Evolutionary conservation across 2,113 vertebrate genomes (phyloP), one percentile per base, ranked within the genome.

Genomic region (Thymallus thymallus): DNA sequence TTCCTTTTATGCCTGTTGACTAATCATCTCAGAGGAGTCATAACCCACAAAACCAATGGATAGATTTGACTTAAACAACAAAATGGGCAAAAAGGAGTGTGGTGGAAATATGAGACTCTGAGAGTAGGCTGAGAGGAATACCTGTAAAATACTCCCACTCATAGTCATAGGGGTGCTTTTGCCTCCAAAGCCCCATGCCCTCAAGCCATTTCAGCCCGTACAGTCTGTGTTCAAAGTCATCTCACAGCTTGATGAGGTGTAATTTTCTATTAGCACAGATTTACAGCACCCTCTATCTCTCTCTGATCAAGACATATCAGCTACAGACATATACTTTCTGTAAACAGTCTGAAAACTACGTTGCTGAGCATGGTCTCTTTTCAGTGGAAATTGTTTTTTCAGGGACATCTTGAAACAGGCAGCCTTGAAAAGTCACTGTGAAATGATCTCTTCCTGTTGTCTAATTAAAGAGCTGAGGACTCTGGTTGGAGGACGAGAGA

Each of bases 31-130:
- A 12, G 4, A 71, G 60, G 75, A 55, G 51, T 55, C 74, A 69
- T 68, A 73, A 73, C 76, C 76, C 1, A 61, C 60, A 0, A 55
- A 74, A 51, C 69, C 56, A 13, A 0, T 68, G 79, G 80, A 84
- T 73, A 24, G 79, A 82, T 86, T 79, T 6, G 84, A 77, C 79
- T 88, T 76, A 74, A 84, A 82, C 70, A 69, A 12, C 71, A 9
- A 20, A 77, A 73, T 73, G 76, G 80, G 74, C 72, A 70, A 76
- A 71, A 41, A 67, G 72, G 79, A 45, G 0, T 63, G 82, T 71
- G 76, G 73, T 77, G 78, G 73, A 72, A 16, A 41, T 41, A 41
- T 12, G 35, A 3, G 35, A 10, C 76, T 83, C 69, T 24, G 68
- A 41, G 35, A 74, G 79, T 81, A 81, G 82, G 87, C 86, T 85